Conservation (phyloP, 2,113 vertebrate genomes). For the Coreoperca whiteheadi region DNA sequence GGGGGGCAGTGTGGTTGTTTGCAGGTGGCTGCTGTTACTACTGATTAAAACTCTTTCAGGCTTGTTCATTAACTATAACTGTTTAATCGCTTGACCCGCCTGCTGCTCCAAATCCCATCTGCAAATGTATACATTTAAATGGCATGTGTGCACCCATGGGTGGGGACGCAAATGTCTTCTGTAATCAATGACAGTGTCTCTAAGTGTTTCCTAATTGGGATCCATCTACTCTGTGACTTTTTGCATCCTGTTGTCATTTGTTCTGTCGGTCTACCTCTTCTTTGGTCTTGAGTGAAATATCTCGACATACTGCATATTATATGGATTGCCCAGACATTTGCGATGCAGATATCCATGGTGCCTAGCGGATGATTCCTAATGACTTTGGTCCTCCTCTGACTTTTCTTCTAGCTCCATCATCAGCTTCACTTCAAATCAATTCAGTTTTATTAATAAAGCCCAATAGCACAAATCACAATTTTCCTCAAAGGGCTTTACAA, state of each 20-base stretch:
- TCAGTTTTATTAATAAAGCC: too few species aligned
- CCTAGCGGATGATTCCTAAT: too few species aligned
- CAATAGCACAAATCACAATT: too few species aligned
- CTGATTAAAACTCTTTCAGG: slow-evolving; percentile 2
- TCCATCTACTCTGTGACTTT: not conserved
- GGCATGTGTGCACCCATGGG: not conserved
- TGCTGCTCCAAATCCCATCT: not conserved
- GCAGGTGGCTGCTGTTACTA: slow-evolving; percentile 37
- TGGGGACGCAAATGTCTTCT: not conserved
- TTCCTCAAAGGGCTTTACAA: too few species aligned
- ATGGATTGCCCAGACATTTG: not conserved
- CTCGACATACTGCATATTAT: not conserved
- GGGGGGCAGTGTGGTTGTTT: slow-evolving; percentile 55
- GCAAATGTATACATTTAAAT: not conserved
- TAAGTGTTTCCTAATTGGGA: not conserved
- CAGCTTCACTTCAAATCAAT: too few species aligned
- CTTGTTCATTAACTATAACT: slow-evolving; percentile 27
- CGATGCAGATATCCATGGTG: too few species aligned
- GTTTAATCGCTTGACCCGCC: slow-evolving; percentile 4
- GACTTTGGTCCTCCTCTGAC: too few species aligned
- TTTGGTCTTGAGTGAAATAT: not conserved
- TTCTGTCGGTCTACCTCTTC: not conserved
- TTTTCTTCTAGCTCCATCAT: too few species aligned
- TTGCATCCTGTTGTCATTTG: not conserved
- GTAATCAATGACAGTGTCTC: not conserved